Evolutionary conservation across 2,113 vertebrate species (phyloP).

Genomic region (Phocoena sinus): DNA sequence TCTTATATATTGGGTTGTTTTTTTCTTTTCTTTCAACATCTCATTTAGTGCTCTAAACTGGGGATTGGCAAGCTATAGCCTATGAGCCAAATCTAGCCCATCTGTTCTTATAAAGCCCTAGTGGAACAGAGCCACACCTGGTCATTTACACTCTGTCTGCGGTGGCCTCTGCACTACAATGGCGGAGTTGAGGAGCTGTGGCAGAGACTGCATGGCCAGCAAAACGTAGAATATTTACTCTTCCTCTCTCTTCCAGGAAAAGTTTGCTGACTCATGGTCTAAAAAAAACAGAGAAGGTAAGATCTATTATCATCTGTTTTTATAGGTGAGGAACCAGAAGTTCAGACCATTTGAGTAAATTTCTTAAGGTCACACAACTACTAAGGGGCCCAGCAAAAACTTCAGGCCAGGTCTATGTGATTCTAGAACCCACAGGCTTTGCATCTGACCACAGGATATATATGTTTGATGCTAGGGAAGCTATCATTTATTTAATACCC

Average conservation of each 20-base stretch:
- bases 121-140: neutral
- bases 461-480: neutral
- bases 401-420: neutral
- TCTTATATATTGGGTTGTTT: neutral
- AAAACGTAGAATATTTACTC: neutral
- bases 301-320: neutral
- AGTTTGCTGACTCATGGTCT: neutral
- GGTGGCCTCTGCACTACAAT: neutral
- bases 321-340: neutral
- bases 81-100: neutral
- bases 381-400: neutral
- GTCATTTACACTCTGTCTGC: neutral
- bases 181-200: neutral
- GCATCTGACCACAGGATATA: neutral
- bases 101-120: neutral
- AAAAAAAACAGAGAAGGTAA: neutral
- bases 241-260: neutral
- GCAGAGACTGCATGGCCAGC: neutral
- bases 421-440: neutral
- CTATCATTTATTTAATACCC: neutral
- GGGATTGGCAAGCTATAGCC: neutral
- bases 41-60: neutral
- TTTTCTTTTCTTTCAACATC: neutral
- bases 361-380: neutral
- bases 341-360: neutral